phyloP scores from a whole-genome alignment of 2,797 vertebrate species.

The Gadopsis bispinosus region DNA sequence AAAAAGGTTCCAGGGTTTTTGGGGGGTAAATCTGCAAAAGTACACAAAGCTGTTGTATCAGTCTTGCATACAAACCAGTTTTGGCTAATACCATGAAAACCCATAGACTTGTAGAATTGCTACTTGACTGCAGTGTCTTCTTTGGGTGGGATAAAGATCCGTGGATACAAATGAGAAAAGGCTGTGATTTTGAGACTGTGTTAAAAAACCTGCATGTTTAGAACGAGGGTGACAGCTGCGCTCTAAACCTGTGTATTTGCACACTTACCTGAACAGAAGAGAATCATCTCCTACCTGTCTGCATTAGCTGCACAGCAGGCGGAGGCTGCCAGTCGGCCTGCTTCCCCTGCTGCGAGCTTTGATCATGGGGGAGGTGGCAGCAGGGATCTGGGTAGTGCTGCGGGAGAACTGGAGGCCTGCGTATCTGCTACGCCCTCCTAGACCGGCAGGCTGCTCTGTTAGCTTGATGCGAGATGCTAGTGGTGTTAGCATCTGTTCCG shows the following conservation, averaged over 20 bases:
- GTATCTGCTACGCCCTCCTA: slow-evolving; percentile 1
- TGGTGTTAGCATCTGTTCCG: neutral
- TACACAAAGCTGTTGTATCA: neutral
- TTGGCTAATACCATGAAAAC: neutral
- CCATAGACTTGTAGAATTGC: neutral
- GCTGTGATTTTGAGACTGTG: neutral
- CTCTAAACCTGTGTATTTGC: neutral
- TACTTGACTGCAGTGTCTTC: neutral
- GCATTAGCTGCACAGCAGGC: slow-evolving; percentile 49
- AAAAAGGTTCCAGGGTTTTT: neutral
- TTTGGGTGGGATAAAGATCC: no score
- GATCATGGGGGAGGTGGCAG: slow-evolving; percentile 33
- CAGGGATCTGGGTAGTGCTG: neutral
- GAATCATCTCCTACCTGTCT: slow-evolving; percentile 23
- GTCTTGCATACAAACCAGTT: neutral
- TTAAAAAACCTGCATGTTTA: slow-evolving; percentile 1
- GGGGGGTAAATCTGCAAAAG: neutral
- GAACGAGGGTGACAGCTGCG: neutral
- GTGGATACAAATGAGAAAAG: slow-evolving; percentile 9
- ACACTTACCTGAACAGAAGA: slow-evolving; percentile 1
- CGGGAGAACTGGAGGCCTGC: slow-evolving; percentile 17
- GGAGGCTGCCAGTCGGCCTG: slow-evolving; percentile 35
- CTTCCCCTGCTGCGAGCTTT: slow-evolving; percentile 34
- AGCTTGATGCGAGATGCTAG: neutral
- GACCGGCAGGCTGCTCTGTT: neutral